Conservation (phyloP, 2,113 vertebrate species). For the Colius striatus region DNA sequence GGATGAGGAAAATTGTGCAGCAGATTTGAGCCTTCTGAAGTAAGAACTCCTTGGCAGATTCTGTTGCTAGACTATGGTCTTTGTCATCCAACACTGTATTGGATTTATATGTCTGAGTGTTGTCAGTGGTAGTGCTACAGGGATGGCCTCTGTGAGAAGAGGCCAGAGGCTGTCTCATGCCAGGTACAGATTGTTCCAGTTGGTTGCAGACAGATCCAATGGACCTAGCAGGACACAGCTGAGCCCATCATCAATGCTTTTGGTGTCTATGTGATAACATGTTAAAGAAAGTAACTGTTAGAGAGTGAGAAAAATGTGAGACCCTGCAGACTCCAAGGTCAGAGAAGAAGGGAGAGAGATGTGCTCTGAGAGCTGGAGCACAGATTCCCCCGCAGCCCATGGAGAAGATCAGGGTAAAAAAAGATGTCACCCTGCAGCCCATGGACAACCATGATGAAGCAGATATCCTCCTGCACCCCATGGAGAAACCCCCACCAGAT, state of each 20-base stretch:
- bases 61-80: background rate
- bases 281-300: background rate
- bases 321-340: background rate
- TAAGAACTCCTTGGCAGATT: background rate
- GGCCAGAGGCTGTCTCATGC: background rate
- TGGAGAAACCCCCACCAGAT: too few relatives aligned
- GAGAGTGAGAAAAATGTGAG: background rate
- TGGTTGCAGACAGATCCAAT: background rate
- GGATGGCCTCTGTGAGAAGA: background rate
- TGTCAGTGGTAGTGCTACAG: background rate
- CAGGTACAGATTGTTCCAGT: background rate
- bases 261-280: background rate
- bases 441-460: background rate
- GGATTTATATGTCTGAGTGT: background rate
- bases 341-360: background rate
- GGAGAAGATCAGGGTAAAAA: background rate
- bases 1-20: background rate
- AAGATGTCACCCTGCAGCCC: fast-evolving
- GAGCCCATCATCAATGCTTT: background rate
- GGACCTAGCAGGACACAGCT: background rate
- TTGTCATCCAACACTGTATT: background rate
- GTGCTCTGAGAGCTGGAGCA: fast-evolving
- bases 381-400: background rate
- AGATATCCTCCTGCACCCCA: too few relatives aligned
- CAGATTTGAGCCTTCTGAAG: background rate